Conservation (phyloP, 2,888 invertebrate species). For the Dendrolimus houi region DNA sequence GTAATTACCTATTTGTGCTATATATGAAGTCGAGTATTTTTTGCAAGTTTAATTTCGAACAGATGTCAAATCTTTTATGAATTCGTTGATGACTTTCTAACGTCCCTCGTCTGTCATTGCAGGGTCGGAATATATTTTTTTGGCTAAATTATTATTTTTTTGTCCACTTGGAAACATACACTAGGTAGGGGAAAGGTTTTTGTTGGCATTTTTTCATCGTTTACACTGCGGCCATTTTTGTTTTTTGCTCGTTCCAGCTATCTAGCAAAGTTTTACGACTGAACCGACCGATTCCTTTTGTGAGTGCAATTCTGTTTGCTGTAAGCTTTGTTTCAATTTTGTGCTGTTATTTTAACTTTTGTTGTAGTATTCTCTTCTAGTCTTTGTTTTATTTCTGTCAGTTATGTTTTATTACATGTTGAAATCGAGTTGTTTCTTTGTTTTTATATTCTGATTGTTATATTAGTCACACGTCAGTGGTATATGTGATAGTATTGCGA, state of each 20-base stretch:
- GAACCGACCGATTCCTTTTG: slow-evolving; percentile 31
- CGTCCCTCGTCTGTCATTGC: slow-evolving; percentile 18
- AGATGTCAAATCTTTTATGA: neutral
- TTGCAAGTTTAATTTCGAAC: too few relatives aligned
- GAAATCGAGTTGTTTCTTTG: too few relatives aligned
- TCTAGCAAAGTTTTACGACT: slow-evolving; percentile 26
- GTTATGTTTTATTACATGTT: neutral
- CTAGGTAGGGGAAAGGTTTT: slow-evolving; percentile 24
- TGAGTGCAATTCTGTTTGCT: slow-evolving; percentile 26
- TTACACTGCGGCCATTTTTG: slow-evolving; percentile 15
- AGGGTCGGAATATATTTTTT: slow-evolving; percentile 11
- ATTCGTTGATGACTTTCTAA: slow-evolving; percentile 26
- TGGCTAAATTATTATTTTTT: slow-evolving; percentile 14
- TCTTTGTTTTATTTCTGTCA: slow-evolving; percentile 3
- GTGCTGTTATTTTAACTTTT: slow-evolving; percentile 20
- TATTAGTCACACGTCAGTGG: too few relatives aligned
- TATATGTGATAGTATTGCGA: too few relatives aligned
- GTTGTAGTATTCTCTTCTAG: slow-evolving; percentile 14
- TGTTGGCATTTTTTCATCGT: slow-evolving; percentile 24
- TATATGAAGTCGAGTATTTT: too few relatives aligned
- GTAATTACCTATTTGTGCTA: slow-evolving; percentile 6
- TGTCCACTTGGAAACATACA: slow-evolving; percentile 15
- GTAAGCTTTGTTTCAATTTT: slow-evolving; percentile 16
- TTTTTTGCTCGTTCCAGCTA: slow-evolving; percentile 28
- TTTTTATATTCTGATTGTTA: too few relatives aligned